These are phyloP conservation scores for Clarias magur DNA, from an alignment of 2,113 vertebrate species.

Conservation along the genomic window DNA sequence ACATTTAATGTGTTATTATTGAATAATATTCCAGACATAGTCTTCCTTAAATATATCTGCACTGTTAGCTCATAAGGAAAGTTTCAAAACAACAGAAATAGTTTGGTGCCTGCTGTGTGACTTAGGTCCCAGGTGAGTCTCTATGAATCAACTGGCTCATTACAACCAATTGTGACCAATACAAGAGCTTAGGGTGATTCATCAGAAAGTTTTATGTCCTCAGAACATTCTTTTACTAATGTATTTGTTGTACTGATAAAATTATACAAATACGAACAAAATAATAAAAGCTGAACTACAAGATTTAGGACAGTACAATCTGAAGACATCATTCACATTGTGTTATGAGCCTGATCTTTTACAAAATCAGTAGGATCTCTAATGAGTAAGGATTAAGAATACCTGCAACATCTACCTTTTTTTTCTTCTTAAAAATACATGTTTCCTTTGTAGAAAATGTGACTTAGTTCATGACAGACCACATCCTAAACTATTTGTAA, in stretches of 20 bases:
- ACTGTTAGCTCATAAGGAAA: constrained; percentile 63
- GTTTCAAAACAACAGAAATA: constrained; percentile 54
- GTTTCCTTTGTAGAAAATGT: not conserved
- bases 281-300: not conserved
- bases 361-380: not conserved
- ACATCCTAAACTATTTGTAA: not conserved
- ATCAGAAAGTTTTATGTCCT: not conserved
- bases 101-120: constrained; percentile 61
- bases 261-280: not conserved
- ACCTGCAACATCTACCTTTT: not conserved
- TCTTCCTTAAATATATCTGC: constrained; percentile 64
- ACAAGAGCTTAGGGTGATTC: not conserved
- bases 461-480: not conserved
- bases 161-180: not conserved
- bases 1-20: constrained; percentile 71
- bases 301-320: not conserved
- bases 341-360: not conserved
- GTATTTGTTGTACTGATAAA: not conserved
- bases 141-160: not conserved
- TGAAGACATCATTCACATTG: not conserved
- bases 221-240: not conserved
- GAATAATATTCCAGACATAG: constrained; percentile 66
- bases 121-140: constrained; percentile 44
- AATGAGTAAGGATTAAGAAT: not conserved
- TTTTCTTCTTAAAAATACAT: not conserved